Conservation (phyloP, 2,888 invertebrate species). For the Doris montereyensis region DNA sequence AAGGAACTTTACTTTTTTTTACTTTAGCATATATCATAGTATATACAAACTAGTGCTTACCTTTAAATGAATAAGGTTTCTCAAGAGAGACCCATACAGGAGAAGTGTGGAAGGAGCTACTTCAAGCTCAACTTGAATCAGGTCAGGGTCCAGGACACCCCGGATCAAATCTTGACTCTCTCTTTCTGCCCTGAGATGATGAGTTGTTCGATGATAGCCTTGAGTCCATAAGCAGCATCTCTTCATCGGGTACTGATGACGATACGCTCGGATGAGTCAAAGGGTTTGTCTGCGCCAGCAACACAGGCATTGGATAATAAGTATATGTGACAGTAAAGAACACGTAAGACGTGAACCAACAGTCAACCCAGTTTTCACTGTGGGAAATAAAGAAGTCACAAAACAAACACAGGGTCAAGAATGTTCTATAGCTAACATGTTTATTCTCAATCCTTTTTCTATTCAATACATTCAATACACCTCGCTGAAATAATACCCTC, state of each 20-base stretch:
- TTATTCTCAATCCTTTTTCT: too few species aligned
- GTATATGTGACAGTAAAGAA: slow-evolving; percentile 91
- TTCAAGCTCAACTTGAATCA: slow-evolving; percentile 92
- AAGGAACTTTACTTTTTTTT: too few species aligned
- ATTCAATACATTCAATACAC: too few species aligned
- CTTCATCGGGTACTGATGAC: slow-evolving; percentile 95
- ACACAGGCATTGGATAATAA: slow-evolving; percentile 92
- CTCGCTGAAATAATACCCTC: too few species aligned
- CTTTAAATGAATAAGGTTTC: slow-evolving; percentile 90
- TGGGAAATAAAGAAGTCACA: too few species aligned
- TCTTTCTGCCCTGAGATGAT: slow-evolving; percentile 20
- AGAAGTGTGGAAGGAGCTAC: slow-evolving; percentile 93
- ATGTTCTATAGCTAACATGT: too few species aligned
- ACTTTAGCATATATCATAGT: too few species aligned
- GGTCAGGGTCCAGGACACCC: slow-evolving; percentile 87
- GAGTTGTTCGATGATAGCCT: slow-evolving; percentile 25
- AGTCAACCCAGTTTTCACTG: slow-evolving; percentile 90
- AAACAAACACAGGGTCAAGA: too few species aligned
- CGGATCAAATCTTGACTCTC: neutral
- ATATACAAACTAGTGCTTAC: too few species aligned
- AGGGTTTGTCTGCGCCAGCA: slow-evolving; percentile 78
- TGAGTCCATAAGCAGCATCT: slow-evolving; percentile 77
- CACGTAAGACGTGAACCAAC: slow-evolving; percentile 95
- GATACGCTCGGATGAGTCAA: slow-evolving; percentile 79
- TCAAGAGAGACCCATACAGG: slow-evolving; percentile 91